phyloP scores from a whole-genome alignment of 1,140 invertebrate genomes.

The Phymorhynchus buccinoides region DNA sequence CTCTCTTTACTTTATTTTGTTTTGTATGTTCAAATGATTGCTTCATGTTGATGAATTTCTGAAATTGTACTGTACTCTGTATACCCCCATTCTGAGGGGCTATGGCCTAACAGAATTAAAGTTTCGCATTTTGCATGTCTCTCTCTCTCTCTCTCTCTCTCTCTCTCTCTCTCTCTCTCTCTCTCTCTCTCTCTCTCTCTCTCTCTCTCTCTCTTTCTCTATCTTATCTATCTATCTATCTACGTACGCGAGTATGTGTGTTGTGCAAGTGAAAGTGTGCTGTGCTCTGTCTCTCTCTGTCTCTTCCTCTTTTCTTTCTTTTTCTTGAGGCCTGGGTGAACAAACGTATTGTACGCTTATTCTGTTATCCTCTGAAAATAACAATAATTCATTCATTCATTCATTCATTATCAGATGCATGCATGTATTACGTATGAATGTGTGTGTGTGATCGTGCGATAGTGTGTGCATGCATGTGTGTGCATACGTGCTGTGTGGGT shows the following conservation, averaged over 20 bases:
- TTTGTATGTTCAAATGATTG: neutral
- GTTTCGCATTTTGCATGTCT: neutral
- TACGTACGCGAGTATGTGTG: neutral
- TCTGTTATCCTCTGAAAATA: no score
- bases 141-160: constrained; percentile 21
- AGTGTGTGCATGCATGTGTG: no score
- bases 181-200: neutral
- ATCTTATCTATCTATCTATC: neutral
- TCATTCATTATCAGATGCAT: no score
- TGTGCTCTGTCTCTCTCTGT: neutral
- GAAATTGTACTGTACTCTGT: no score
- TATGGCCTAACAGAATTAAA: neutral
- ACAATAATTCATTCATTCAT: neutral
- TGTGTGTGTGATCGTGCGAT: no score
- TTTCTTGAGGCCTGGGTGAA: no score
- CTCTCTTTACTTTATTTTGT: no score
- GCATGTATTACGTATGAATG: no score
- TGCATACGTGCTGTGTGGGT: no score
- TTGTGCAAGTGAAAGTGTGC: neutral
- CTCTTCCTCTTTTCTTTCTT: neutral
- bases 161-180: constrained; percentile 6
- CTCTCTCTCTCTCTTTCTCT: constrained; percentile 19
- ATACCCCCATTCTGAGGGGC: no score
- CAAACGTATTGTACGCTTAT: no score
- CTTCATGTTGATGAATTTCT: no score